Base-by-base conservation (phyloP, 2,888 invertebrate species). In the Tryphoninae sp. region DNA sequence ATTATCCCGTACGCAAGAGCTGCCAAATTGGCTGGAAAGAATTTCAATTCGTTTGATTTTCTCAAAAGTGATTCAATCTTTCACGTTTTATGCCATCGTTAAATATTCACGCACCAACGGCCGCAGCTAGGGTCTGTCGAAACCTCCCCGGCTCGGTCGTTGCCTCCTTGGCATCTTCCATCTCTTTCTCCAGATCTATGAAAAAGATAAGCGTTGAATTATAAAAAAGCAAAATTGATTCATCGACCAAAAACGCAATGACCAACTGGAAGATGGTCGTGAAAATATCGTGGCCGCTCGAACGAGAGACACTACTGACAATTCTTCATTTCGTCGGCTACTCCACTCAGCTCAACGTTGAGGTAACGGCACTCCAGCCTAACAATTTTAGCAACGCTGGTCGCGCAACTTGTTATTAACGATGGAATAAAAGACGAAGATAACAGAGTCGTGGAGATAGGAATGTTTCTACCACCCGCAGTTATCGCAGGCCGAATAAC, bases 1-100 rank as follows among this genome's bases (percentile, higher is more conserved):
- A 91, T 89, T 40, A 89, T 89, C 0, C 93, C 93, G 59, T 92
- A 90, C 1, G 90, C 86, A 61, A 93, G 78, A 1, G 90, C 85
- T 1, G 91, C 87, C 8, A 93, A 55, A 82, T 93, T 93, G n/a
- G 91, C 93, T 72, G 23, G 23, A 45, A 69, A 76, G 23, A 33
- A 8, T 64, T 33, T 53, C 16, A 1, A 74, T 22, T 65, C 51
- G 9, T 59, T 51, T 65, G 1, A 49, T 11, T 59, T 40, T 71
- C 40, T 33, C 64, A 11, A 16, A 45, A 11, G 13, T 26, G 6
- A 26, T 76, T n/a, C 2, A 7, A 65, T 26, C 55, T 61, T 19
- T 22, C 7, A 51, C 45, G 0, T 19, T 55, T 45, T 9, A 9
- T 33, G 45, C 2, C 49, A 9, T n/a, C 1, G 49, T 68, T n/a